Evolutionary conservation across 2,113 vertebrate genomes (phyloP).

Genomic region (Pteronura brasiliensis): DNA sequence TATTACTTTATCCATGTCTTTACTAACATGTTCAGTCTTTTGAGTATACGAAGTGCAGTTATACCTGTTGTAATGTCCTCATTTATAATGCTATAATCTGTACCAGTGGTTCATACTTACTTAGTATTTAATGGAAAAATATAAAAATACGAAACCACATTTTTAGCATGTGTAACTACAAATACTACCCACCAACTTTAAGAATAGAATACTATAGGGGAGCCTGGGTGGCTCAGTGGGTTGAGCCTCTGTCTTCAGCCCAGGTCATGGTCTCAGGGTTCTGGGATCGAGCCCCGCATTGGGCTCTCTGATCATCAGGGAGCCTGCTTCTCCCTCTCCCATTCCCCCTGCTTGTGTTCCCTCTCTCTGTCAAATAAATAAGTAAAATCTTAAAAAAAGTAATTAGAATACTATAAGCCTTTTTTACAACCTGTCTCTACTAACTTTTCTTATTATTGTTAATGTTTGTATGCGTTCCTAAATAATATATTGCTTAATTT

Average conservation of each 20-base stretch:
- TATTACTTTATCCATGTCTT: not conserved
- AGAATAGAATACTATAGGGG: not conserved
- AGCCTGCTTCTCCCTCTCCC: no score
- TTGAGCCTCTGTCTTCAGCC: no score
- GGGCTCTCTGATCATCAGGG: no score
- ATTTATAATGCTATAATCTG: not conserved
- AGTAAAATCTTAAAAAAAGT: no score
- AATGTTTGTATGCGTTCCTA: not conserved
- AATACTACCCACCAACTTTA: not conserved
- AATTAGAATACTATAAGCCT: not conserved
- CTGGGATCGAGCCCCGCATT: no score
- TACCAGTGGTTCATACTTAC: not conserved
- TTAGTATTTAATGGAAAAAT: not conserved
- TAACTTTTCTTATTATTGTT: not conserved
- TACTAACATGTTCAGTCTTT: not conserved
- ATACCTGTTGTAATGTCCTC: not conserved
- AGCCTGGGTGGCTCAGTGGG: no score
- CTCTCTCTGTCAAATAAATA: no score
- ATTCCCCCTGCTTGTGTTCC: no score
- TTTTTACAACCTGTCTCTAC: not conserved
- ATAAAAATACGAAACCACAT: not conserved
- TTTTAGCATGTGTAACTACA: not conserved
- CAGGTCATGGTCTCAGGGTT: no score
- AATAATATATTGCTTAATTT: not conserved
- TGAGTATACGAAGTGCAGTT: not conserved